A percentile compares a stretch with the other conserved stretches of the same genome.
Conservation (phyloP, 2,113 vertebrate species). For the Stigmatopora nigra region DNA sequence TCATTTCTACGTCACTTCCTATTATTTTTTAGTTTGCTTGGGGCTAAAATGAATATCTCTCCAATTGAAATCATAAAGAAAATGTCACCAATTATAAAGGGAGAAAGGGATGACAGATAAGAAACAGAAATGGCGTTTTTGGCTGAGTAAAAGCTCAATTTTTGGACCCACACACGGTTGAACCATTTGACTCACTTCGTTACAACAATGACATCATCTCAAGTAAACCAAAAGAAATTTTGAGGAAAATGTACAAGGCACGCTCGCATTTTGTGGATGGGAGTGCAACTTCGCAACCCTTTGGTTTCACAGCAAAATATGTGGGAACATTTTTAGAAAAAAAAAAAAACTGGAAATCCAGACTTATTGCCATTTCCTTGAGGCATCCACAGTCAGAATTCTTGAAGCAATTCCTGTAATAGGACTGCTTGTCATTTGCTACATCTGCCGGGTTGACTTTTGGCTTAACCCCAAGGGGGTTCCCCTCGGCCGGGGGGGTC, state of each 20-base stretch:
- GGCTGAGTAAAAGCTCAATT: neutral
- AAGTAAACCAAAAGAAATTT: constrained; percentile 16
- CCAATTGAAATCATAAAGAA: too few species aligned
- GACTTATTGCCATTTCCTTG: constrained; percentile 31
- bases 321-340: too few species aligned
- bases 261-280: constrained; percentile 41
- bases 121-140: neutral
- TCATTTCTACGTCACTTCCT: too few species aligned
- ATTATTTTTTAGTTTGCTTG: too few species aligned
- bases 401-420: neutral
- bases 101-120: neutral
- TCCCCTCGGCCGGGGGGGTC: constrained; percentile 28
- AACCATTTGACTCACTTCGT: constrained; percentile 28
- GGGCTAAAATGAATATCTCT: too few species aligned
- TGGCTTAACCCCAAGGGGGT: constrained; percentile 40
- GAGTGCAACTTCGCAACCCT: constrained; percentile 45
- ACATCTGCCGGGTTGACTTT: constrained; percentile 60
- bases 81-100: neutral
- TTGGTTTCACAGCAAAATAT: constrained; percentile 46
- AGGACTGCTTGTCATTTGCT: constrained; percentile 37
- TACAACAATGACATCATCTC: constrained; percentile 23
- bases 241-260: constrained; percentile 55
- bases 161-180: constrained; percentile 10
- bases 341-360: constrained; percentile 24
- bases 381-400: neutral